Conservation (phyloP, 2,888 invertebrate species). For the Apoda limacodes region DNA sequence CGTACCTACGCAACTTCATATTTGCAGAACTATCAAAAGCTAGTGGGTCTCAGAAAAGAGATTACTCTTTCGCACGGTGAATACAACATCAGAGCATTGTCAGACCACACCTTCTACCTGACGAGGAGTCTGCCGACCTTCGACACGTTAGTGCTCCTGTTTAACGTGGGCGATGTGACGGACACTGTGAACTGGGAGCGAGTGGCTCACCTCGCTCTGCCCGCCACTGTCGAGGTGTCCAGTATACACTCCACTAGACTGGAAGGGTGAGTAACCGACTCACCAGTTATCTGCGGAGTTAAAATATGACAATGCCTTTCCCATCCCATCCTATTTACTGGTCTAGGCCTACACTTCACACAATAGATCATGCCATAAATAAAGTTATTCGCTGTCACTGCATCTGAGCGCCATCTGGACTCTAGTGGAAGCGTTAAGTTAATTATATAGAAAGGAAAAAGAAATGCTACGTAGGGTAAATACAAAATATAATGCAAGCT, state of each 20-base stretch:
- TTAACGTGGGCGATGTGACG: slow-evolving; percentile 52
- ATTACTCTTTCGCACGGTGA: slow-evolving; percentile 36
- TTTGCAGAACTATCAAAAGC: slow-evolving; percentile 61
- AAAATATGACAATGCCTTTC: background rate
- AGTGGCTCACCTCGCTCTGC: slow-evolving; percentile 24
- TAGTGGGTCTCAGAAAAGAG: slow-evolving; percentile 58
- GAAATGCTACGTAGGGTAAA: no score
- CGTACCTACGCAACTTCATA: background rate
- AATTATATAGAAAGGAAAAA: no score
- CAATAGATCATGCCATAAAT: no score
- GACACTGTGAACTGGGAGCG: slow-evolving; percentile 39
- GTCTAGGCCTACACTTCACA: no score
- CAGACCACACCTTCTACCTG: slow-evolving; percentile 28
- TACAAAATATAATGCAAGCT: no score
- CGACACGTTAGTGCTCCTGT: slow-evolving; percentile 37
- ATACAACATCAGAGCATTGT: slow-evolving; percentile 43
- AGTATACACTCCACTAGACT: slow-evolving; percentile 31
- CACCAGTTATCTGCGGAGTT: background rate
- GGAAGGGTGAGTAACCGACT: slow-evolving; percentile 25
- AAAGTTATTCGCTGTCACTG: no score
- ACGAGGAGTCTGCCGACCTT: slow-evolving; percentile 24
- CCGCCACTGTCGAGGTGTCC: slow-evolving; percentile 29
- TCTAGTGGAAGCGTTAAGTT: no score
- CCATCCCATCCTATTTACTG: no score
- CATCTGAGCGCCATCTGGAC: no score